Percentiles rank a stretch among this genome's conserved stretches.
phyloP scores from a whole-genome alignment of 1,140 invertebrate genomes.

The Eubasilissa regina region DNA sequence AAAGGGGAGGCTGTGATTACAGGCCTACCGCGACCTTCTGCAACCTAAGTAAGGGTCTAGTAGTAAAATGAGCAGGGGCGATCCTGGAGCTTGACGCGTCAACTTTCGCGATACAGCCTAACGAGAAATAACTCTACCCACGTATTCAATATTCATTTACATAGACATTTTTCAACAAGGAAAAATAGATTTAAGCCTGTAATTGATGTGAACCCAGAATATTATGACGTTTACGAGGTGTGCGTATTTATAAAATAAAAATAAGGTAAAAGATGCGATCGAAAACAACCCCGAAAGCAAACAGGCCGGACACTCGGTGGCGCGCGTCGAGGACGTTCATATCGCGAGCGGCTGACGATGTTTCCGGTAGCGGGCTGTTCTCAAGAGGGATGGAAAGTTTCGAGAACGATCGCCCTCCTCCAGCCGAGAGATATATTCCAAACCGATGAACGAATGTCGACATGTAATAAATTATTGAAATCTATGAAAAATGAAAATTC shows the following conservation, averaged over 20 bases:
- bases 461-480: conserved; percentile 17
- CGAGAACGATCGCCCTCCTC: conserved; percentile 9
- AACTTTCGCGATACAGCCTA: too few species aligned
- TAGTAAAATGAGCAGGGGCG: too few species aligned
- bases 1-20: too few species aligned
- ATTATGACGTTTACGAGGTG: too few species aligned
- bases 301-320: background rate
- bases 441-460: conserved; percentile 4
- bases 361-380: background rate
- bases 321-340: background rate
- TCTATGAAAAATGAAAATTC: conserved; percentile 14
- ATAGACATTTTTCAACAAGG: too few species aligned
- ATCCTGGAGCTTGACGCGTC: too few species aligned
- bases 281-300: background rate
- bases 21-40: too few species aligned
- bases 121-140: too few species aligned
- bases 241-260: background rate
- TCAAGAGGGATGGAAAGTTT: conserved; percentile 42
- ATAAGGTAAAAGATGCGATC: background rate
- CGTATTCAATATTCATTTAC: too few species aligned
- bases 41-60: too few species aligned
- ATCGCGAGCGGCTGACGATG: background rate
- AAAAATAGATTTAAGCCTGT: too few species aligned
- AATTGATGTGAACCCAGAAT: too few species aligned
- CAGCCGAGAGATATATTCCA: background rate